These are phyloP conservation scores for Pongo pygmaeus DNA, from an alignment of 2,113 vertebrate species.

Conservation along the genomic window DNA sequence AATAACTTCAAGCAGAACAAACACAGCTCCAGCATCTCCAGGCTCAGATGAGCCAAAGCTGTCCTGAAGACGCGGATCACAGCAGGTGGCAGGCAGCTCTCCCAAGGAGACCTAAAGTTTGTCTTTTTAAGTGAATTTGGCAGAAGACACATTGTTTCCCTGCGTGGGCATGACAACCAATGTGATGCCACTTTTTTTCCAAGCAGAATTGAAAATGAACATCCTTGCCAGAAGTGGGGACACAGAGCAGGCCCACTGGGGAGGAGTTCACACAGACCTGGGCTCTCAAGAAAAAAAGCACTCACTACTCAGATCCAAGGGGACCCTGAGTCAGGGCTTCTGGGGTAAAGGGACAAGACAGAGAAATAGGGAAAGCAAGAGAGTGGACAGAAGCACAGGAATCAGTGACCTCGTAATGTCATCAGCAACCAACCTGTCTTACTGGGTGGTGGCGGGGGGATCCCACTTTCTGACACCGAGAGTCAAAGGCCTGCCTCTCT, in stretches of 20 bases:
- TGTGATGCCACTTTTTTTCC: background rate
- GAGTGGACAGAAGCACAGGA: background rate
- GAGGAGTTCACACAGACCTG: background rate
- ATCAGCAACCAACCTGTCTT: background rate
- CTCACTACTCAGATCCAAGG: background rate
- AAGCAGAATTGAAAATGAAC: slow-evolving; percentile 47
- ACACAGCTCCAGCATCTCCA: background rate
- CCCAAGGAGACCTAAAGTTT: slow-evolving; percentile 35
- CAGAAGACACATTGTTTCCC: slow-evolving; percentile 51
- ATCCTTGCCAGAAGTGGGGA: background rate
- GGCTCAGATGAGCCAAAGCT: background rate
- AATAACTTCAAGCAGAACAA: background rate
- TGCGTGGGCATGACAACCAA: slow-evolving; percentile 7
- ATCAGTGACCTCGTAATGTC: background rate
- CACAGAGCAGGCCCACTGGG: background rate
- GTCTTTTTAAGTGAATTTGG: slow-evolving; percentile 62
- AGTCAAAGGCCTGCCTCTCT: background rate
- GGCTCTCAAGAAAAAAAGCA: background rate
- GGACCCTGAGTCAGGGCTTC: background rate
- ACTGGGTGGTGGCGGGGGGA: background rate
- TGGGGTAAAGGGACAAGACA: background rate
- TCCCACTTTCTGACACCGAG: background rate
- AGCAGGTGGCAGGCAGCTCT: slow-evolving; percentile 33
- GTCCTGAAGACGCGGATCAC: background rate
- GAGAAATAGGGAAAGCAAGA: background rate